These are phyloP conservation scores for Herpetotheres cachinnans DNA, from an alignment of 2,113 vertebrate species.

Conservation along the genomic window DNA sequence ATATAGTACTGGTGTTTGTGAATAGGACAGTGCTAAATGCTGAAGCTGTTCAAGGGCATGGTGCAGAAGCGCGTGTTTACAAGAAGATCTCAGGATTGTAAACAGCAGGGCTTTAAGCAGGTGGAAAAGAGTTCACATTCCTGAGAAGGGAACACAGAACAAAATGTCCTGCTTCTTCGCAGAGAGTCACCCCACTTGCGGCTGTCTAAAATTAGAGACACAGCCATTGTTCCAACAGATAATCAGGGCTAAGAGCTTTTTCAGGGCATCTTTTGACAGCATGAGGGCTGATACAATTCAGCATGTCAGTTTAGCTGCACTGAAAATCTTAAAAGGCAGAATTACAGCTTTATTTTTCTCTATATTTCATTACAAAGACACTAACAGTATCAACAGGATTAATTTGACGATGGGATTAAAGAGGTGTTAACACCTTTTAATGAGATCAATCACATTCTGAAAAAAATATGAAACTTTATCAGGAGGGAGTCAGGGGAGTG, in stretches of 20 bases:
- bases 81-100: neutral
- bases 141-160: neutral
- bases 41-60: neutral
- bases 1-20: neutral
- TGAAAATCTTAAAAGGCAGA: conserved; percentile 8
- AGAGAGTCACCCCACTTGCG: neutral
- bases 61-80: neutral
- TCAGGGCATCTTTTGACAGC: conserved; percentile 5
- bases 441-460: neutral
- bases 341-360: neutral
- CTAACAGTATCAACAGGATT: neutral
- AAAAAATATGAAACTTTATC: neutral
- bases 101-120: neutral
- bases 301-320: neutral
- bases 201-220: neutral
- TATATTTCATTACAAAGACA: neutral
- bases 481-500: neutral
- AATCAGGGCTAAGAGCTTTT: conserved; percentile 7
- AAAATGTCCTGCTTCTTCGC: neutral
- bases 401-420: conserved; percentile 1
- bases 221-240: conserved; percentile 8
- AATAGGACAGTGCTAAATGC: neutral
- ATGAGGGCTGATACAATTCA: neutral
- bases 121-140: neutral
- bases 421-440: neutral